Conservation (phyloP, 2,888 invertebrate species). For the Trissoscelio sp. region DNA sequence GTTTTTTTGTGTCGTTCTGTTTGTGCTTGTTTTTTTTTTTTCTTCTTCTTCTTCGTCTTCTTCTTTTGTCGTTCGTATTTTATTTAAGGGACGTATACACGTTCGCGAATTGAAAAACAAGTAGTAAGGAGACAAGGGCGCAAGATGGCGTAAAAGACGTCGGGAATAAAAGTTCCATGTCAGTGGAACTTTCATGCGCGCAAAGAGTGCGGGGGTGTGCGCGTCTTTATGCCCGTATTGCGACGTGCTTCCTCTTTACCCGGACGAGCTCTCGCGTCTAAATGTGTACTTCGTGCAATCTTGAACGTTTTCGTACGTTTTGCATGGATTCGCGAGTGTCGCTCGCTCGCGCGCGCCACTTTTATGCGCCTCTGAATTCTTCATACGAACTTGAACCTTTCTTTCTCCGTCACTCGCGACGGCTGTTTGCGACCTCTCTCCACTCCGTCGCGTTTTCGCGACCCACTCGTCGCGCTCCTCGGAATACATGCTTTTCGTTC, state of each 20-base stretch:
- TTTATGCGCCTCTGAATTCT: slow-evolving; percentile 69
- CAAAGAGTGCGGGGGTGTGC: slow-evolving; percentile 59
- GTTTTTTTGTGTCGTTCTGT: too few relatives aligned
- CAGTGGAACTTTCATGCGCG: slow-evolving; percentile 67
- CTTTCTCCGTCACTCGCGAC: not conserved
- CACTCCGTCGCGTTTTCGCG: slow-evolving; percentile 46
- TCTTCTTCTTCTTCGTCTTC: not conserved
- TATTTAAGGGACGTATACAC: slow-evolving; percentile 40
- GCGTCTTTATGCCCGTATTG: slow-evolving; percentile 65
- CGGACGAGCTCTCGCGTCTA: slow-evolving; percentile 67
- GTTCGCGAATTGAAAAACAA: slow-evolving; percentile 53
- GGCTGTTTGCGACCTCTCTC: slow-evolving; percentile 21
- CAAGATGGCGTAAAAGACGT: slow-evolving; percentile 61
- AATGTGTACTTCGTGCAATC: slow-evolving; percentile 68
- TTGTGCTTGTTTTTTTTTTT: too few relatives aligned
- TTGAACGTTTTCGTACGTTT: slow-evolving; percentile 68
- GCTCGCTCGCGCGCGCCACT: slow-evolving; percentile 61
- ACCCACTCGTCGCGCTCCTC: slow-evolving; percentile 32
- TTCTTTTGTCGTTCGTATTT: slow-evolving; percentile 15
- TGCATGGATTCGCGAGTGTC: slow-evolving; percentile 68
- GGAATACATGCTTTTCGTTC: slow-evolving; percentile 49
- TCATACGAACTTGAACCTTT: slow-evolving; percentile 65
- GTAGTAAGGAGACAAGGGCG: slow-evolving; percentile 40
- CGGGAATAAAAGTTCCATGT: slow-evolving; percentile 68
- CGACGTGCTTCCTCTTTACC: slow-evolving; percentile 64